Evolutionary conservation across 1,140 invertebrate species (phyloP).

Genomic region (Monomorium pharaonis): DNA sequence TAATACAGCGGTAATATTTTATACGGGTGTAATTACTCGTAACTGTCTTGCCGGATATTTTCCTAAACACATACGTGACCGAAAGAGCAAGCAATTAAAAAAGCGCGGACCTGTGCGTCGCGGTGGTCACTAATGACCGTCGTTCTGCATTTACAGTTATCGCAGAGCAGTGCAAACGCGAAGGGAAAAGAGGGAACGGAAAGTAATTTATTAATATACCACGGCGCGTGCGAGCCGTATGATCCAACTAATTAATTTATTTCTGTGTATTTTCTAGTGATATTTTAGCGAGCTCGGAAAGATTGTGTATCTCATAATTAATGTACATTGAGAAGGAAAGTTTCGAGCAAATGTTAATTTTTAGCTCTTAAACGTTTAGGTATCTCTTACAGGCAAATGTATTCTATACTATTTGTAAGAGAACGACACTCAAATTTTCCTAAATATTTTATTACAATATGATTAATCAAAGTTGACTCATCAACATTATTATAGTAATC

Average conservation of each 20-base stretch:
- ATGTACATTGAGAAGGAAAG: not conserved
- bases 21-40: conserved; percentile 64
- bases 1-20: conserved; percentile 68
- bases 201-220: conserved; percentile 47
- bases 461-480: no score
- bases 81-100: conserved; percentile 52
- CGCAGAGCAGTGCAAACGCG: conserved; percentile 19
- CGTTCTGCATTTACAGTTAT: conserved; percentile 47
- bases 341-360: not conserved
- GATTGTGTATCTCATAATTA: not conserved
- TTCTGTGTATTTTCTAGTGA: conserved; percentile 14
- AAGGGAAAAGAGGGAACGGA: not conserved
- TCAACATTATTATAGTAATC: no score
- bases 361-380: not conserved
- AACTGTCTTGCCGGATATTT: conserved; percentile 63
- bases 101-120: conserved; percentile 35
- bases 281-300: not conserved
- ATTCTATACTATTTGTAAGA: not conserved
- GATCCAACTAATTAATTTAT: conserved; percentile 43
- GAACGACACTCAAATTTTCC: not conserved
- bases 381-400: not conserved
- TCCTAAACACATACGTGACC: conserved; percentile 24
- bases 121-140: conserved; percentile 56
- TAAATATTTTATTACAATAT: no score
- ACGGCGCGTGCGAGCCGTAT: conserved; percentile 7